Evolutionary conservation across 2,888 invertebrate species (phyloP).

Genomic region (Watsonalla cultraria): DNA sequence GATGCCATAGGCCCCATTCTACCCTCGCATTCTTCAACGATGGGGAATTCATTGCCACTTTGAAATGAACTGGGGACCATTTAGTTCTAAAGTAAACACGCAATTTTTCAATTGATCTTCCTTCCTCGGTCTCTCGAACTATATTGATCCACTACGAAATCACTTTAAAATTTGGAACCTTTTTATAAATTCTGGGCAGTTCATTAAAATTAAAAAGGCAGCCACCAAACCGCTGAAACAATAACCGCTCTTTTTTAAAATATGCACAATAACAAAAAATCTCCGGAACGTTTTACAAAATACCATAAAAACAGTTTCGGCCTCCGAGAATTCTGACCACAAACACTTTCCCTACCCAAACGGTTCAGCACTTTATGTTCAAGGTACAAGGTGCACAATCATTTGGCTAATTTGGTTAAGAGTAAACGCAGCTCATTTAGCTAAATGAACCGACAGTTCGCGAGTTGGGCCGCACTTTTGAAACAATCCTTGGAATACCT

Average conservation of each 20-base stretch:
- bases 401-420: slow-evolving; percentile 2
- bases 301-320: neutral
- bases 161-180: neutral
- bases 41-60: no score
- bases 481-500: slow-evolving; percentile 25
- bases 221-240: no score
- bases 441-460: slow-evolving; percentile 34
- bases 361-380: neutral
- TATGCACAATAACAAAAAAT: neutral
- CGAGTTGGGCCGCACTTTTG: slow-evolving; percentile 21
- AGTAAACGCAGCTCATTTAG: slow-evolving; percentile 34
- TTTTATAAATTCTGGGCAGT: neutral
- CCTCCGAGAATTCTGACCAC: neutral
- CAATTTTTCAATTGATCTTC: no score
- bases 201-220: no score
- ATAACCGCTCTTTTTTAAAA: neutral
- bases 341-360: neutral
- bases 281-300: neutral
- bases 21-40: no score
- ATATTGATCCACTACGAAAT: no score
- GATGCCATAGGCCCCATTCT: no score
- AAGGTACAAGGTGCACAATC: neutral
- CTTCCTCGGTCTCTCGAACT: no score
- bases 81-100: no score
- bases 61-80: no score